Evolutionary conservation across 2,797 vertebrate genomes (phyloP).

Genomic region (Enteromius mattozi): DNA sequence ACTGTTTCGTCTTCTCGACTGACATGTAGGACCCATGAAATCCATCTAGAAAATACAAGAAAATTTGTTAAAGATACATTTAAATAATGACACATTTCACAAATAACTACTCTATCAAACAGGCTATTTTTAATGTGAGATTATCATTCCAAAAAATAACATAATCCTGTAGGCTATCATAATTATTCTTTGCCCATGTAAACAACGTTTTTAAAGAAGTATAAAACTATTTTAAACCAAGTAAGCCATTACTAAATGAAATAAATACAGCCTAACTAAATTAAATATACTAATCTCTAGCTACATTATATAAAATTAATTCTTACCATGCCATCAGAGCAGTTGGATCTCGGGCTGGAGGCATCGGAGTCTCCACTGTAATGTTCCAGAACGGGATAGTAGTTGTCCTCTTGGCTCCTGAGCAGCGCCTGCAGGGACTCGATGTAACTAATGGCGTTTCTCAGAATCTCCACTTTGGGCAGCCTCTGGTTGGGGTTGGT

Average conservation of each 20-base stretch:
- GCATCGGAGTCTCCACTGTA: constrained; percentile 94
- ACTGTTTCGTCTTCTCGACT: constrained; percentile 79
- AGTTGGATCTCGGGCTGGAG: constrained; percentile 97
- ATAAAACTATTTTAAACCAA: not conserved
- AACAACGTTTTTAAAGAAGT: not conserved
- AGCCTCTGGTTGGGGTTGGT: constrained; percentile 95
- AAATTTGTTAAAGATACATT: not conserved
- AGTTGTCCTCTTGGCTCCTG: constrained; percentile 86
- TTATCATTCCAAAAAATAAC: not conserved
- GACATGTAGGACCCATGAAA: constrained; percentile 83
- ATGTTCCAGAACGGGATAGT: constrained; percentile 88
- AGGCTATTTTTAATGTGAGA: not conserved
- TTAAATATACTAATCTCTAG: not conserved
- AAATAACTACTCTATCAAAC: not conserved
- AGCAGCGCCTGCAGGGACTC: constrained; percentile 94
- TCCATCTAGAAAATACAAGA: constrained; percentile 81
- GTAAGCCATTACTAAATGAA: not conserved
- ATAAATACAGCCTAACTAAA: not conserved
- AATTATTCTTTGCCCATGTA: not conserved
- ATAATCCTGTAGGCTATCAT: not conserved
- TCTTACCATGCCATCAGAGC: constrained; percentile 97
- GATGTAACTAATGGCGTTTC: constrained; percentile 97
- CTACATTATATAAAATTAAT: not conserved
- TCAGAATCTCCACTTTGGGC: constrained; percentile 97
- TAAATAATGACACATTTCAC: constrained; percentile 60